These are phyloP conservation scores for Pecten maximus DNA, from an alignment of 2,888 invertebrate species.

Conservation along the genomic window DNA sequence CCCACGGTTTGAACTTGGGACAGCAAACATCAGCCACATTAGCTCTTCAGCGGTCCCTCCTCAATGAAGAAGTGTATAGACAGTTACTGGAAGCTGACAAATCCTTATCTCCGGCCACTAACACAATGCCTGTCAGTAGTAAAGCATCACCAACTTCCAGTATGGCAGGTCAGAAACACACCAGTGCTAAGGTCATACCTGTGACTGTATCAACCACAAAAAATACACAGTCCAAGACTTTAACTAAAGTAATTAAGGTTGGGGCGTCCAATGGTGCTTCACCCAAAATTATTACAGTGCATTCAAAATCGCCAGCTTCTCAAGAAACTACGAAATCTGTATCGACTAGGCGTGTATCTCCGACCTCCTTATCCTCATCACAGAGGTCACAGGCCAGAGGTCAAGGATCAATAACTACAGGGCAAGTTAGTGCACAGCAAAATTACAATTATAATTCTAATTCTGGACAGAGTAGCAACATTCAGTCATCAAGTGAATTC, in stretches of 20 bases:
- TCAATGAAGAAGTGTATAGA: constrained; percentile 3
- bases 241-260: background rate
- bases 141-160: background rate
- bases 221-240: background rate
- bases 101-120: background rate
- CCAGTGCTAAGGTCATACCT: background rate
- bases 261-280: background rate
- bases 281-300: background rate
- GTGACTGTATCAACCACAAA: background rate
- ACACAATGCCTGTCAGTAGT: background rate
- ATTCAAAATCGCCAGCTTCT: constrained; percentile 20
- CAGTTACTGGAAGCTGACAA: background rate
- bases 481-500: background rate
- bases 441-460: background rate
- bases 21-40: background rate
- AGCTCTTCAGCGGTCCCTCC: background rate
- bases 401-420: background rate
- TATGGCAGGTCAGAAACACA: background rate
- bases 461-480: background rate
- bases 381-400: constrained; percentile 22
- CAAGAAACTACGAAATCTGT: background rate
- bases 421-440: background rate
- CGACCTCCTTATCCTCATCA: background rate
- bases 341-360: background rate
- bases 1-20: background rate